Evolutionary conservation across 2,888 invertebrate species (phyloP).

Genomic region (Yponomeuta sedellus): DNA sequence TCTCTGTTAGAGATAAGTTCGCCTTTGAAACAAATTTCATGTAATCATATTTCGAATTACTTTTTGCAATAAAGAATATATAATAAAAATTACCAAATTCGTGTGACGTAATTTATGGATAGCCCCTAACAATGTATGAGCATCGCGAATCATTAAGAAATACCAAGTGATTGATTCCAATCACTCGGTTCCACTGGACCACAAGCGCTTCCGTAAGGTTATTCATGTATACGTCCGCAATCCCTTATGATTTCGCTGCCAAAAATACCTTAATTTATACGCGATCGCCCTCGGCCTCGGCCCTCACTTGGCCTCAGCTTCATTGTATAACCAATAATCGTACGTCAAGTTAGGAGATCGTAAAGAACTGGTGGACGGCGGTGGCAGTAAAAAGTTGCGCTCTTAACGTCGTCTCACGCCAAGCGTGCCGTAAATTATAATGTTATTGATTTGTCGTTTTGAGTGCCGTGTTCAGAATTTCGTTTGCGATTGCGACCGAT

Average conservation of each 20-base stretch:
- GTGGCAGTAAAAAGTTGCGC: constrained; percentile 48
- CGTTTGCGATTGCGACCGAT: background rate
- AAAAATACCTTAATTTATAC: background rate
- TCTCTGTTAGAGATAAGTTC: too few relatives aligned
- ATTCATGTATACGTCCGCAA: background rate
- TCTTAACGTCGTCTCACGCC: background rate
- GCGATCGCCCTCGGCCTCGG: background rate
- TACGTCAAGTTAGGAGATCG: constrained; percentile 29
- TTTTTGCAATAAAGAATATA: too few relatives aligned
- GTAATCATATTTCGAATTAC: too few relatives aligned
- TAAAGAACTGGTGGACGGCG: constrained; percentile 31
- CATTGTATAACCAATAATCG: constrained; percentile 40
- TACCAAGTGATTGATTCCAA: too few relatives aligned
- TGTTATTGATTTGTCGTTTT: constrained; percentile 1
- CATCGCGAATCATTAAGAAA: too few relatives aligned
- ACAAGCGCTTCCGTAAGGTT: too few relatives aligned
- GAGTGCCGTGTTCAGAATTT: background rate
- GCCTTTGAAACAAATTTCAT: too few relatives aligned
- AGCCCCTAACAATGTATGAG: too few relatives aligned
- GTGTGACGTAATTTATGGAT: too few relatives aligned
- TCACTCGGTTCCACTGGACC: too few relatives aligned
- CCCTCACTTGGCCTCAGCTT: constrained; percentile 13
- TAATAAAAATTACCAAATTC: too few relatives aligned
- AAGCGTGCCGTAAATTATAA: background rate
- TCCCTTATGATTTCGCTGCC: background rate